Base-by-base conservation (phyloP, 2,797 vertebrate genomes). In the Stomatorhinus walkeri region DNA sequence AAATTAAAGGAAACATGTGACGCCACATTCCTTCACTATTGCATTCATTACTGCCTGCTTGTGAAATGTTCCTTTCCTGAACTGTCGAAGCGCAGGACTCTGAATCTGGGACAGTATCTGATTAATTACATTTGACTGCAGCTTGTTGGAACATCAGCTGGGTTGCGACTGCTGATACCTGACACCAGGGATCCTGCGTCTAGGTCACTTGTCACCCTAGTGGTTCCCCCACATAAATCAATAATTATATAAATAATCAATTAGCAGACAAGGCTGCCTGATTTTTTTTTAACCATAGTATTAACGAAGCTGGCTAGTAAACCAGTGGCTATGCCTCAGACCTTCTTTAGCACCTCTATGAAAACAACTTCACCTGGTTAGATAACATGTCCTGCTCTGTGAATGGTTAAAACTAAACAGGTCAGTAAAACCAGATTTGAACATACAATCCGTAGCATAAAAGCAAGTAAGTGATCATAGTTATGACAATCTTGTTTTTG, bases 51-150 rank as follows among this genome's bases (percentile, higher is more conserved):
- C 19, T 51, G 43, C n/a, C 24, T 72, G 8, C 61, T 46, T n/a
- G 54, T 88, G 24, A 88, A 72, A 43, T 19, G 36, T 64, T 64
- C 16, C 3, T n/a, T 12, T 64, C 40, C 36, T 24, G 22, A 22
- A 56, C 86, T 84, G 59, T 56, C 88, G 14, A 64, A 19, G 40
- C 16, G 49, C 79, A 48, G 81, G n/a, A 28, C 16, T 68, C 4
- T 48, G 36, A 59, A 85, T 64, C 22, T 51, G 83, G 56, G 32
- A 68, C 81, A 72, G 46, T 48, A 72, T 64, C 59, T 61, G 88
- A 85, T 89, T 89, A 46, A 89, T 89, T 72, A 72, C 12, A 72
- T 51, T 72, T 87, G 49, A 7, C 49, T 59, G 88, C 14, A 85
- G 46, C 19, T 86, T 86, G 59, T 54, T 76, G 83, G 83, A 89